Evolutionary conservation across 2,888 invertebrate species (phyloP), one percentile per base, ranked within the genome.

Genomic region (Polymixis flavicincta): DNA sequence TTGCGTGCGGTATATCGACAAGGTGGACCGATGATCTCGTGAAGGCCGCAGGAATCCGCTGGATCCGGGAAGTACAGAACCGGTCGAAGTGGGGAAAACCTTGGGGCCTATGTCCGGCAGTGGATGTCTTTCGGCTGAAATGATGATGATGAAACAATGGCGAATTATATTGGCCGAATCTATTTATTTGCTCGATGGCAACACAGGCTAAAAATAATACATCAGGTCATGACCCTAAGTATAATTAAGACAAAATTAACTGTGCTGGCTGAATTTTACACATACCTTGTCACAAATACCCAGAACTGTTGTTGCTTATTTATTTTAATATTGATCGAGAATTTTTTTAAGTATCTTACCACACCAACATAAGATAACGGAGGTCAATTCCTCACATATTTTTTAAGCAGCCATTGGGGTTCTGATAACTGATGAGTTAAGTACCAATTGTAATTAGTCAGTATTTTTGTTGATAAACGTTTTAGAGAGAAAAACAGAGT

Each of bases 361-460:
- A 73, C 52, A 71, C 59, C 65, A 77, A 65, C 66, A 61, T 7
- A 28, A 32, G 81, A 77, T 79, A 80, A n/a, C 66, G 57, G 71
- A 66, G 86, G 85, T 86, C 86, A 85, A 69, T 32, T 63, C 66
- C 32, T 67, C 84, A 78, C 66, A 74, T 69, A 71, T 85, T 77
- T 76, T 83, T 78, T 75, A 63, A 71, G 52, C 79, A 61, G 71
- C 83, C 83, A 70, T 81, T 87, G 83, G 82, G 84, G 81, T 80
- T 81, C 86, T n/a, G 87, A 84, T 88, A 84, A 84, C 37, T 64
- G 54, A 82, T 82, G 85, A 85, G 79, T 84, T 82, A 79, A 82
- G 70, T 66, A 61, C 60, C 71, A 17, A 63, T 79, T 80, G 74
- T 87, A 82, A 88, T 88, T 87, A 85, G 83, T 78, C 48, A 71